Percentiles rank a stretch among this genome's conserved stretches.
Conservation (phyloP, 2,797 vertebrate species). For the Coendou prehensilis region DNA sequence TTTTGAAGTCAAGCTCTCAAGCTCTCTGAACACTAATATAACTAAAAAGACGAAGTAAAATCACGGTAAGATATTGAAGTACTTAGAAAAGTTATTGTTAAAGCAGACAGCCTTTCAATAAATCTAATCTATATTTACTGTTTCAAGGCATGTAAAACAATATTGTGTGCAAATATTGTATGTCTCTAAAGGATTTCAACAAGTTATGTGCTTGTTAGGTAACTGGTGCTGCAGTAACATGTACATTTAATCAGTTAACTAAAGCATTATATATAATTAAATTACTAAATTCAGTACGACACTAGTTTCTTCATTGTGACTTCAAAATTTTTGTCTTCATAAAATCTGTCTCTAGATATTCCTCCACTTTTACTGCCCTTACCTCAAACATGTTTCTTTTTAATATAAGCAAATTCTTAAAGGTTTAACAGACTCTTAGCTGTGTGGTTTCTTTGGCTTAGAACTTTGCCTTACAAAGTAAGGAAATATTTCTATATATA, state of each 20-base stretch:
- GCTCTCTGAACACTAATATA: constrained; percentile 23
- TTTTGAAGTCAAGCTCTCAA: constrained; percentile 25
- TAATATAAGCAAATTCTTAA: constrained; percentile 60
- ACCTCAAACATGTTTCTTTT: constrained; percentile 4
- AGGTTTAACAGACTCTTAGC: background rate
- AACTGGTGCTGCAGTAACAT: background rate
- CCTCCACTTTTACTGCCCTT: background rate
- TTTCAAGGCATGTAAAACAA: constrained; percentile 48
- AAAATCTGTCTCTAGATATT: constrained; percentile 9
- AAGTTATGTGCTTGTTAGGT: constrained; percentile 22
- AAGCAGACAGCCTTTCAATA: constrained; percentile 53
- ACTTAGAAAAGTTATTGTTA: constrained; percentile 35
- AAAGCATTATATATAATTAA: constrained; percentile 53
- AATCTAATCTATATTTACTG: constrained; percentile 54
- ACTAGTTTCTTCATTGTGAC: background rate
- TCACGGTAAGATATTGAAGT: constrained; percentile 23
- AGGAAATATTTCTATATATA: background rate
- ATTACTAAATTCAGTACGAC: constrained; percentile 24
- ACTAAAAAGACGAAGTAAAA: constrained; percentile 24
- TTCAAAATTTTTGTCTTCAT: constrained; percentile 44
- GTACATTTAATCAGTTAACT: constrained; percentile 12
- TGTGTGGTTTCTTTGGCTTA: constrained; percentile 19
- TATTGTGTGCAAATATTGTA: constrained; percentile 12
- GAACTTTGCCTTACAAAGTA: constrained; percentile 35
- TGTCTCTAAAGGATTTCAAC: constrained; percentile 44